These are phyloP conservation scores for Proisotoma minuta DNA, from an alignment of 2,888 invertebrate genomes.

Conservation along the genomic window DNA sequence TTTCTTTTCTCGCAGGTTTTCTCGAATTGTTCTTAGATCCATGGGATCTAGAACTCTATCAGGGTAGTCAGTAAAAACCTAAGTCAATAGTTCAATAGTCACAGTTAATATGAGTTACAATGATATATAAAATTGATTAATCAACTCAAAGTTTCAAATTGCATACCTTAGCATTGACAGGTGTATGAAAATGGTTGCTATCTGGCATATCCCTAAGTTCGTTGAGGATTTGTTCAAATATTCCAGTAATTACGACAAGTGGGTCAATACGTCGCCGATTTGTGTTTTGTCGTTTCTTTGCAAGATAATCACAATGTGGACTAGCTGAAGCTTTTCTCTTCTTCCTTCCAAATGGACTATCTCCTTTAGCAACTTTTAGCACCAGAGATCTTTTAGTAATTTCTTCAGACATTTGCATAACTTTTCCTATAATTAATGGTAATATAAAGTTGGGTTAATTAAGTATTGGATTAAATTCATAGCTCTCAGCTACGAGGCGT, in stretches of 20 bases:
- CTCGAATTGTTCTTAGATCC: constrained; percentile 94
- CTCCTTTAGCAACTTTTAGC: constrained; percentile 72
- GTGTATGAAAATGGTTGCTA: constrained; percentile 86
- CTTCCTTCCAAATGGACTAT: constrained; percentile 57
- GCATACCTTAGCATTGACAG: constrained; percentile 78
- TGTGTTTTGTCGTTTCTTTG: constrained; percentile 72
- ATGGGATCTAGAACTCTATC: constrained; percentile 87
- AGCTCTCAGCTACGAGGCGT: too few relatives aligned
- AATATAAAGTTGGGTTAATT: not conserved
- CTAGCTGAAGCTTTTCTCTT: constrained; percentile 63
- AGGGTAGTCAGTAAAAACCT: constrained; percentile 78
- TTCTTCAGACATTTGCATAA: constrained; percentile 62
- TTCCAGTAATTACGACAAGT: constrained; percentile 84
- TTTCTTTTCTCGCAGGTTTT: constrained; percentile 77
- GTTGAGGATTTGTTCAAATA: constrained; percentile 84
- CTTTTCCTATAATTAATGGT: constrained; percentile 50
- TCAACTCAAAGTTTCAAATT: too few relatives aligned
- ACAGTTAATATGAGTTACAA: not conserved
- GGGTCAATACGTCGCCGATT: constrained; percentile 93
- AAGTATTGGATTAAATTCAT: not conserved
- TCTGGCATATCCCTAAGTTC: constrained; percentile 88
- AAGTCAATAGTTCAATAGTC: not conserved
- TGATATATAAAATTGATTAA: not conserved
- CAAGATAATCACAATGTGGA: constrained; percentile 85
- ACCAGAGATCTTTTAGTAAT: constrained; percentile 72